Base-by-base conservation (phyloP, 2,113 vertebrate species). In the Megatriorchis doriae region DNA sequence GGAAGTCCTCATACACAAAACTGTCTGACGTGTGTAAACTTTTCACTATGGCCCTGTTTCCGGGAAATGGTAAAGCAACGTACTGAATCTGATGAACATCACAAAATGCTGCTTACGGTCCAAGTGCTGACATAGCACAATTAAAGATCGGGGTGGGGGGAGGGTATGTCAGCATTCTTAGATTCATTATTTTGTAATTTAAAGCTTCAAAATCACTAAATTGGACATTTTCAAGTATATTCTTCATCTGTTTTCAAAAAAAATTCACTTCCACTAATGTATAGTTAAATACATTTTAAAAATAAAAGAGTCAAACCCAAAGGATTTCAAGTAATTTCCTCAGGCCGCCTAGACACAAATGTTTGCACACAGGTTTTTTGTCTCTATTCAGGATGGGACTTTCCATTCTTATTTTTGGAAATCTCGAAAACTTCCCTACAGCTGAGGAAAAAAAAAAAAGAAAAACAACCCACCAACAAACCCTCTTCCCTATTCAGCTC, bases 181-280 rank as follows among this genome's bases (percentile, higher is more conserved):
- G 25, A 48, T 47, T 93, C 63, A 83, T 94, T 91, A 78, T 58
- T 84, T 95, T 88, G 83, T 77, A 61, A 81, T 95, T 86, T 90
- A 84, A 83, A 91, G 65, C 81, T 92, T 74, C 61, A 67, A 67
- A 89, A 43, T 67, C 52, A 14, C 43, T 56, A 42, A 72, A 75
- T 8, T 10, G 10, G 72, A 48, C 4, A 2, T 92, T 88, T 74
- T 40, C 7, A 23, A 50, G 26, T 26, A 1, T 42, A 22, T 53
- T 53, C 63, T 40, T 88, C 66, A 42, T 27, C 50, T 65, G 67
- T 79, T 92, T 92, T 48, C 53, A 86, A 91, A 87, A 52, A 81
- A 81, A 90, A 73, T 13, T 62, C 15, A 16, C 31, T 92, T 34
- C 20, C 20, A 29, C 17, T 61, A 45, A 90, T 22, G 19, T 4